Base-by-base conservation (phyloP, 2,888 invertebrate species). In the Eueremaeus valkanovi region DNA sequence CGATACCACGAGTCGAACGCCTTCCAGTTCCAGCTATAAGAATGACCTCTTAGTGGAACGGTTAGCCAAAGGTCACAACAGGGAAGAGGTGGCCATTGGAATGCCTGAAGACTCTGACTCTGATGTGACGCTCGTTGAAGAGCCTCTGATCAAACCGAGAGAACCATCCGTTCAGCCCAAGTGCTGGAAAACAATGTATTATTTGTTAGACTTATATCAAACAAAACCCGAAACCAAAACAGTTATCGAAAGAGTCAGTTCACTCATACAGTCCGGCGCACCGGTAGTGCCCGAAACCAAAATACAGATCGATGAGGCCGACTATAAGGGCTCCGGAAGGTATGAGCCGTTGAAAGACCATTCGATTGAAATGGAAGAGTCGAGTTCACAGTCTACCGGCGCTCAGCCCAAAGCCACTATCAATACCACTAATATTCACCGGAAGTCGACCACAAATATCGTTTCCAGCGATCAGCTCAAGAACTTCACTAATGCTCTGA, bases 161-260 rank as follows among this genome's bases (percentile, higher is more conserved):
- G 61, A 73, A 70, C 58, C 42, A 36, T 21, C 49, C 8, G 70
- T 75, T 72, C 79, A 78, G 3, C 93, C 93, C 16, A 89, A 91
- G 80, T 96, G 96, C 82, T 97, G 96, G 96, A 90, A 92, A 82
- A 96, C 94, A 0, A 90, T 97, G 79, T 95, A 94, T 83, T 90
- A 93, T 83, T 87, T 97, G 77, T 85, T 97, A 75, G 94, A 96
- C 82, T 84, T 96, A 73, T 97, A 97, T 83, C 94, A 95, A 8
- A 93, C 92, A 72, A 92, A 93, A 89, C 95, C 96, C 0, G 95
- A 95, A 82, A 92, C 94, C 0, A 95, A 95, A 84, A 95, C 94
- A 0, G 91, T 95, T 63, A 89, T 90, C 40, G 42, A 70, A 45
- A 33, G 70, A 27, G 70, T 70, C 3, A 70, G 70, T 70, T 70